Conservation (phyloP, 2,888 invertebrate genomes). For the Eupithecia centaureata region DNA sequence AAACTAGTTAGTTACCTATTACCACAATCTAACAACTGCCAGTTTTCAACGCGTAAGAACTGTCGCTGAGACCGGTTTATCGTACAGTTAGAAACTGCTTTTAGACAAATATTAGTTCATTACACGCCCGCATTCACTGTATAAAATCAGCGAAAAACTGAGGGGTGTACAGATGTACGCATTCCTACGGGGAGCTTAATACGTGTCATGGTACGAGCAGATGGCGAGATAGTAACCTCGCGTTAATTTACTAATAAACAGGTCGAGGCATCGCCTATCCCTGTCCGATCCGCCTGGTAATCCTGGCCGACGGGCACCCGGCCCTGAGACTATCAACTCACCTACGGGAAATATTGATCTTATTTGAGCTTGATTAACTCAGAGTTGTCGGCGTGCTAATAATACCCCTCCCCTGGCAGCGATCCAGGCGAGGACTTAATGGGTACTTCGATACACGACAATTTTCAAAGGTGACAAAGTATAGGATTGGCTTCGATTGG, state of each 20-base stretch:
- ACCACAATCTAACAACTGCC: conserved; percentile 13
- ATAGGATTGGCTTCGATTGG: conserved; percentile 55
- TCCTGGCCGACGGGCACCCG: conserved; percentile 61
- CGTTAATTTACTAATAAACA: conserved; percentile 48
- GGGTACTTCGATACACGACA: conserved; percentile 79
- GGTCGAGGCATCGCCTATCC: conserved; percentile 48
- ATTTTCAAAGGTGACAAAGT: conserved; percentile 76
- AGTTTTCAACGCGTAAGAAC: conserved; percentile 14
- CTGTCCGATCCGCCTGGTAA: conserved; percentile 56
- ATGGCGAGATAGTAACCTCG: conserved; percentile 22
- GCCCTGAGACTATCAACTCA: conserved; percentile 69
- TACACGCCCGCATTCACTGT: conserved; percentile 5
- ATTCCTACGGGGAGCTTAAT: not conserved
- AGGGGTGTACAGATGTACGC: not conserved
- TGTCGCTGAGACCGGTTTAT: conserved; percentile 27
- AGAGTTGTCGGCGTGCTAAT: conserved; percentile 80
- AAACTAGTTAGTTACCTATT: conserved; percentile 26
- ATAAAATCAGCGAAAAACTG: not conserved
- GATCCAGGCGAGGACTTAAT: conserved; percentile 81
- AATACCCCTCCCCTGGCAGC: conserved; percentile 79
- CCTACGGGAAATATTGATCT: conserved; percentile 81
- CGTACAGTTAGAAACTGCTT: conserved; percentile 30
- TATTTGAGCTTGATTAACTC: conserved; percentile 84
- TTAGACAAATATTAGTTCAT: conserved; percentile 27
- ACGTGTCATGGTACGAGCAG: conserved; percentile 2